Percentiles rank a stretch among this genome's conserved stretches.
Conservation (phyloP, 1,140 invertebrate species). For the Drosophila nannoptera region DNA sequence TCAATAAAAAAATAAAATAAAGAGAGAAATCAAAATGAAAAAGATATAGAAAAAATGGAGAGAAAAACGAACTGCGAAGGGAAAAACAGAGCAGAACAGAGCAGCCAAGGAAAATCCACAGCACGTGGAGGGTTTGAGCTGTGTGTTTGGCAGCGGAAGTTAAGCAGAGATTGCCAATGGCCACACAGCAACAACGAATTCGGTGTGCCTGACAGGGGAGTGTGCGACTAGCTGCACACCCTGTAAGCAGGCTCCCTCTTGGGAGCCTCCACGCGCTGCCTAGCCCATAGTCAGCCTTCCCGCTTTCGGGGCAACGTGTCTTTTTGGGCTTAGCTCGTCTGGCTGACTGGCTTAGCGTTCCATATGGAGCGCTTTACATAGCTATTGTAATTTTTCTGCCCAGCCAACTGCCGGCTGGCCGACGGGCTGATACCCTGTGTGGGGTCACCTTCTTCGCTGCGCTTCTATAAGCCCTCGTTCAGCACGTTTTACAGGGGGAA, state of each 20-base stretch:
- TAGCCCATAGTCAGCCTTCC: background rate
- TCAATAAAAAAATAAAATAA: conserved; percentile 20
- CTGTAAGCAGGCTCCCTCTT: too few relatives aligned
- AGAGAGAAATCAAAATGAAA: conserved; percentile 25
- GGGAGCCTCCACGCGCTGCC: too few relatives aligned
- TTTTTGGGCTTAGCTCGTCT: conserved; percentile 18
- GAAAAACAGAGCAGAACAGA: conserved; percentile 1
- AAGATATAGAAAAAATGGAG: conserved; percentile 35
- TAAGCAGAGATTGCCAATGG: conserved; percentile 68
- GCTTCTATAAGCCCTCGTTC: background rate
- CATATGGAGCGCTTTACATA: conserved; percentile 30
- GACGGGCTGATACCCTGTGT: background rate
- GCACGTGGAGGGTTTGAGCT: conserved; percentile 28
- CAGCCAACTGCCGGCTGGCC: background rate
- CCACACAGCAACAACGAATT: conserved; percentile 30
- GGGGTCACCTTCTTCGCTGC: too few relatives aligned
- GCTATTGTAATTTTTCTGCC: conserved; percentile 8
- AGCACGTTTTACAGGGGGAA: background rate
- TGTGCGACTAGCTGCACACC: background rate
- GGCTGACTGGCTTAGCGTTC: conserved; percentile 23
- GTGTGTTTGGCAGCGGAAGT: conserved; percentile 57
- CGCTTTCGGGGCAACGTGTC: background rate
- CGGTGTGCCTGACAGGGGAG: background rate
- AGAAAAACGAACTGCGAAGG: conserved; percentile 13
- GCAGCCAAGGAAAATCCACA: background rate